Percentiles rank a stretch among this genome's conserved stretches.
These are phyloP conservation scores for Alectura lathami DNA, from an alignment of 2,113 vertebrate genomes.

Conservation along the genomic window DNA sequence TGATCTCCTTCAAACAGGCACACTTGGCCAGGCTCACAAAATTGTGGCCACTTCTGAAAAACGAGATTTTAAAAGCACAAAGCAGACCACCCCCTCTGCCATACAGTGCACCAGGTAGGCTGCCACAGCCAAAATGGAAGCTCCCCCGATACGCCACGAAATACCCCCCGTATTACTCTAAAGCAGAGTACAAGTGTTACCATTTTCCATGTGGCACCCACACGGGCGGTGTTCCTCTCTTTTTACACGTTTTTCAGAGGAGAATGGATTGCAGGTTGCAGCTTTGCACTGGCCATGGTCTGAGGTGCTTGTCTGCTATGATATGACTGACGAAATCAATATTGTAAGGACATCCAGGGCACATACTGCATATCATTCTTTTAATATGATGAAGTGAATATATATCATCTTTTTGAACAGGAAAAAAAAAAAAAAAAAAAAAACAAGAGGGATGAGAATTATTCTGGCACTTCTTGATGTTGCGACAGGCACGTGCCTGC, in stretches of 20 bases:
- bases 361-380: not conserved
- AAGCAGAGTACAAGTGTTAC: not conserved
- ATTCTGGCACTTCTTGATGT: not conserved
- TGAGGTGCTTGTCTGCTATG: not conserved
- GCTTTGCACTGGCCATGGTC: not conserved
- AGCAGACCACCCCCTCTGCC: not conserved
- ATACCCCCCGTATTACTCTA: not conserved
- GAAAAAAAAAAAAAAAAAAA: not conserved
- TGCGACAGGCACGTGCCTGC: rapidly evolving
- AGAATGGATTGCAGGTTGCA: not conserved
- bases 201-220: rapidly evolving
- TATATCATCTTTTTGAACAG: not conserved
- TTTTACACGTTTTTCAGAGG: not conserved
- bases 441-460: not conserved
- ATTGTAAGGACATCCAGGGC: not conserved
- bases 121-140: not conserved
- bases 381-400: not conserved
- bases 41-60: not conserved
- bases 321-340: not conserved
- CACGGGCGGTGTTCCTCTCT: not conserved
- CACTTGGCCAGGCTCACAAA: not conserved
- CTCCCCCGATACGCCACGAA: not conserved
- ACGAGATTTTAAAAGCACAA: not conserved
- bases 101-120: not conserved
- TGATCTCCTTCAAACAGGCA: not conserved